Evolutionary conservation across 1,140 invertebrate genomes (phyloP).

Genomic region (Euglossa dilemma): DNA sequence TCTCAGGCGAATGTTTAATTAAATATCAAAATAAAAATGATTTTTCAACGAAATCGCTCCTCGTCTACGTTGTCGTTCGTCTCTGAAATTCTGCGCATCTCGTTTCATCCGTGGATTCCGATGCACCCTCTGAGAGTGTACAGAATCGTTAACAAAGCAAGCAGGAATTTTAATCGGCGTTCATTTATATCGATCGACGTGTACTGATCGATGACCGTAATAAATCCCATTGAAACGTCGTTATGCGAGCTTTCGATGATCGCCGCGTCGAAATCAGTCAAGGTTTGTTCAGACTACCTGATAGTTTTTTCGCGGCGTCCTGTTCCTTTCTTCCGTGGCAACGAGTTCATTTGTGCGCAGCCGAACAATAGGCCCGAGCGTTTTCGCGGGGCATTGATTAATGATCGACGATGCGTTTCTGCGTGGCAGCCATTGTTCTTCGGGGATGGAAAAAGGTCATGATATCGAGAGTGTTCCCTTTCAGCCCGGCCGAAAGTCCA

Average conservation of each 20-base stretch:
- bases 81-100: not conserved
- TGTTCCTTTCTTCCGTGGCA: slow-evolving; percentile 8
- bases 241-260: slow-evolving; percentile 9
- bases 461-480: slow-evolving; percentile 51
- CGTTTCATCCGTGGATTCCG: not conserved
- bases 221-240: slow-evolving; percentile 27
- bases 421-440: slow-evolving; percentile 56
- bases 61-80: too few species aligned
- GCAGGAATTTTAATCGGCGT: not conserved
- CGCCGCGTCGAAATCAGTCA: not conserved
- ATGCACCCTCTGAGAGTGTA: not conserved
- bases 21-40: not conserved
- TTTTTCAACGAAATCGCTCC: not conserved
- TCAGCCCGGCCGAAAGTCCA: slow-evolving; percentile 17
- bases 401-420: slow-evolving; percentile 52
- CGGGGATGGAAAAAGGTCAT: slow-evolving; percentile 23
- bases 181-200: slow-evolving; percentile 27
- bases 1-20: not conserved
- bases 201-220: slow-evolving; percentile 2
- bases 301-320: not conserved
- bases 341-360: slow-evolving; percentile 52
- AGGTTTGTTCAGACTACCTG: slow-evolving; percentile 17
- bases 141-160: not conserved
- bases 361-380: slow-evolving; percentile 48
- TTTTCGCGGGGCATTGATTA: slow-evolving; percentile 62